phyloP scores from a whole-genome alignment of 2,113 vertebrate species.

The Neotoma lepida region DNA sequence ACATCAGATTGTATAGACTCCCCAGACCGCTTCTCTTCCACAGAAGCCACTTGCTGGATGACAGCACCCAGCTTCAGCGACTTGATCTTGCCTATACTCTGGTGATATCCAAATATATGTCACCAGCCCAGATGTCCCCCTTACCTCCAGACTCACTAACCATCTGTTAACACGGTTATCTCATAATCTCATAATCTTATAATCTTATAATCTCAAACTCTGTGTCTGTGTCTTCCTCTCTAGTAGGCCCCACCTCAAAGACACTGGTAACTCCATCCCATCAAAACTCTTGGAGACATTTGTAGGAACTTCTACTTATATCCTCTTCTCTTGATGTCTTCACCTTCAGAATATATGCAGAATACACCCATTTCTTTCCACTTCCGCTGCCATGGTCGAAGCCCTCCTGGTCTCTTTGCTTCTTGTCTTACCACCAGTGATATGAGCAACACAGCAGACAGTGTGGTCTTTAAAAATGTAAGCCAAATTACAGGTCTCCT shows the following conservation, averaged over 20 bases:
- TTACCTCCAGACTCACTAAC: conserved; percentile 18
- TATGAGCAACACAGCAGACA: background rate
- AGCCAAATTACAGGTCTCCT: background rate
- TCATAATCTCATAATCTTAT: background rate
- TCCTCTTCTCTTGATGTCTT: background rate
- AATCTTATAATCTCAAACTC: background rate
- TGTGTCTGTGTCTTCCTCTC: background rate
- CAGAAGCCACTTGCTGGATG: background rate
- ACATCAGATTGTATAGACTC: background rate
- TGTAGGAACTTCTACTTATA: background rate
- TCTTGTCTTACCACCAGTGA: background rate
- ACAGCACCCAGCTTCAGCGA: background rate
- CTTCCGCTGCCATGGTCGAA: background rate
- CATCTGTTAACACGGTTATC: background rate
- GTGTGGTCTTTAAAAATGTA: background rate
- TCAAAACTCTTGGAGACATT: background rate
- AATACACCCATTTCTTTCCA: background rate
- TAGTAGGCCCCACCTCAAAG: background rate
- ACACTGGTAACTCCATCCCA: background rate
- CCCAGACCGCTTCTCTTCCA: background rate
- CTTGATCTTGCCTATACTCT: background rate
- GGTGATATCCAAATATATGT: background rate
- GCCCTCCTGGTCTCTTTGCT: background rate
- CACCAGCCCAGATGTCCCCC: background rate
- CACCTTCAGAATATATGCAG: background rate